Percentiles rank a stretch among this genome's conserved stretches.
These are phyloP conservation scores for Lasius platythorax DNA, from an alignment of 2,888 invertebrate genomes.

Conservation along the genomic window DNA sequence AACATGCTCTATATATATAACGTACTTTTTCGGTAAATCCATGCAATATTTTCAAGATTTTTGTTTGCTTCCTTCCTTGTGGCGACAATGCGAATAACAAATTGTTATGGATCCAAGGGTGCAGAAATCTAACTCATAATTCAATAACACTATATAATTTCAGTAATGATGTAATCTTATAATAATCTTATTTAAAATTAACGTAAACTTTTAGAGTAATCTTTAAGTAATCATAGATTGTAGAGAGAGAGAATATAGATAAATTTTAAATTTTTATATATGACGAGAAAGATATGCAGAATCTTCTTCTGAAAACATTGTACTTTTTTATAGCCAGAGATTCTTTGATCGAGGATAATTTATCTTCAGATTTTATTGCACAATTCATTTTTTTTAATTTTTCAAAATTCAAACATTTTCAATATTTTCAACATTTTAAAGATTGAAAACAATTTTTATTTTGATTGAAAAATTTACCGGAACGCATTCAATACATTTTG, in stretches of 20 bases:
- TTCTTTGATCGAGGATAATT: too few relatives aligned
- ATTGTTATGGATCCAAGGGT: slow-evolving; percentile 88
- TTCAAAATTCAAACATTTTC: too few relatives aligned
- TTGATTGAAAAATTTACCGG: too few relatives aligned
- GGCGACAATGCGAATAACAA: slow-evolving; percentile 87
- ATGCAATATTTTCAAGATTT: slow-evolving; percentile 86
- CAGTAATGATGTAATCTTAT: background rate
- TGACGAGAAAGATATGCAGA: too few relatives aligned
- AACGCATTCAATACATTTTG: too few relatives aligned
- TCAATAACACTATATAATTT: background rate
- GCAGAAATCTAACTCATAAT: slow-evolving; percentile 69
- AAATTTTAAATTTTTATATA: background rate
- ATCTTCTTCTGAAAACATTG: too few relatives aligned
- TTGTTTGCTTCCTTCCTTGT: slow-evolving; percentile 86
- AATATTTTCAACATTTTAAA: too few relatives aligned
- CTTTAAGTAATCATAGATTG: background rate
- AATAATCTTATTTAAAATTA: background rate
- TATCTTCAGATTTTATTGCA: too few relatives aligned
- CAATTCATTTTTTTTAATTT: too few relatives aligned
- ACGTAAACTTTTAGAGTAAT: background rate
- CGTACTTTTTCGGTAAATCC: slow-evolving; percentile 87
- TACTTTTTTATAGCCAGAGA: too few relatives aligned
- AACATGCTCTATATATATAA: slow-evolving; percentile 22
- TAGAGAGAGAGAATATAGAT: background rate
- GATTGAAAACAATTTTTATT: too few relatives aligned